Percentiles rank a stretch among this genome's conserved stretches.
Conservation (phyloP, 2,888 invertebrate species). For the Lasius fuliginosus region DNA sequence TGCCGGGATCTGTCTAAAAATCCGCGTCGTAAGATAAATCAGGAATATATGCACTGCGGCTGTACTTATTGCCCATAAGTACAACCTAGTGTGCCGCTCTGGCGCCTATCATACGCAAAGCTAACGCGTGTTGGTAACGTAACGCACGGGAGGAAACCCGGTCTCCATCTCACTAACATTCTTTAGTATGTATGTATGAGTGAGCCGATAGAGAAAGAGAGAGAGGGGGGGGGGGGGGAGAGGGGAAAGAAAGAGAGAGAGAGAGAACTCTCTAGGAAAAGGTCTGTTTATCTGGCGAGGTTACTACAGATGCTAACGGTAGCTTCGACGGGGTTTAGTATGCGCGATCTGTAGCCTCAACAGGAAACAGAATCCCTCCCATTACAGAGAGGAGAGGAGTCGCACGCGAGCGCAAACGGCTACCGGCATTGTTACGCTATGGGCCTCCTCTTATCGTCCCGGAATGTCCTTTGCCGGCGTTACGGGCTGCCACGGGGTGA, state of each 20-base stretch:
- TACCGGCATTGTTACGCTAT: conserved; percentile 78
- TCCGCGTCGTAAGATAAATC: conserved; percentile 38
- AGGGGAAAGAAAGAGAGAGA: neutral
- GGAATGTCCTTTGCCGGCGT: conserved; percentile 55
- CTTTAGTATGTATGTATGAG: neutral
- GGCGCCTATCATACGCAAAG: conserved; percentile 35
- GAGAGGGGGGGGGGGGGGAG: neutral
- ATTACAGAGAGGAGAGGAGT: conserved; percentile 71
- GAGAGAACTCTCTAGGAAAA: conserved; percentile 42
- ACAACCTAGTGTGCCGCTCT: conserved; percentile 25
- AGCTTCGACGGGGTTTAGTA: conserved; percentile 80
- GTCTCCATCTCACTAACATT: conserved; percentile 27
- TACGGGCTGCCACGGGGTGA: conserved; percentile 24
- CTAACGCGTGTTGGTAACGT: conserved; percentile 20
- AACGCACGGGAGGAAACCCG: neutral
- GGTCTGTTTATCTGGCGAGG: conserved; percentile 53
- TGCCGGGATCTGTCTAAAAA: conserved; percentile 10
- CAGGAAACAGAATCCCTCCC: conserved; percentile 83
- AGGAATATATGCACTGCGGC: neutral
- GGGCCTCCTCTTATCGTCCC: conserved; percentile 73
- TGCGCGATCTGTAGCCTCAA: conserved; percentile 82
- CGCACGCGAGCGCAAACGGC: conserved; percentile 55
- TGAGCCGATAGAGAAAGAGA: neutral
- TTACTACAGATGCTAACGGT: conserved; percentile 73
- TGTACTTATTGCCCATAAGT: conserved; percentile 41